A percentile compares a stretch with the other conserved stretches of the same genome.
These are phyloP conservation scores for Phoeniculus purpureus DNA, from an alignment of 2,797 vertebrate species.

Conservation along the genomic window DNA sequence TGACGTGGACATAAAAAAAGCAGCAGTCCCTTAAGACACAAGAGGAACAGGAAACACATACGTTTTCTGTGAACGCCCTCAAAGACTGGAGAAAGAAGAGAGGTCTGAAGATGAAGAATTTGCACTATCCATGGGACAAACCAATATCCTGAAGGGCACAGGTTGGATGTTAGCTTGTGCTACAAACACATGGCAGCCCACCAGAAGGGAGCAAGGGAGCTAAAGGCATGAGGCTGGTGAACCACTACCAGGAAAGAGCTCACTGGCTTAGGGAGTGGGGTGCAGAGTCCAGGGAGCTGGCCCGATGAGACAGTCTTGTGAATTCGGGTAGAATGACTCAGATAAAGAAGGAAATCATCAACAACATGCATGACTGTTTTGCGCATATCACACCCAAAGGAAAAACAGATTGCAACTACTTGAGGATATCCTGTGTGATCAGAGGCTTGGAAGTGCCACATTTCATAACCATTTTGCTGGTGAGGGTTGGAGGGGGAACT, in stretches of 20 bases:
- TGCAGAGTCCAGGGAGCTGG: background rate
- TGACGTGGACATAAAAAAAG: background rate
- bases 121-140: background rate
- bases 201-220: fast-evolving
- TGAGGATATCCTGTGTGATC: background rate
- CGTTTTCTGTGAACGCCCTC: background rate
- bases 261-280: fast-evolving
- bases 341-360: background rate
- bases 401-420: conserved; percentile 10
- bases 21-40: background rate
- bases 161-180: background rate
- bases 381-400: background rate
- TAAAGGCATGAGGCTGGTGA: background rate
- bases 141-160: background rate
- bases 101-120: background rate
- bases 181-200: background rate
- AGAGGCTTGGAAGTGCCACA: background rate
- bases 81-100: background rate
- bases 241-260: background rate
- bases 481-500: background rate
- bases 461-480: background rate
- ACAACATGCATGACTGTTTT: background rate
- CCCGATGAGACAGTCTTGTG: background rate
- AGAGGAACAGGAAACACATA: background rate
- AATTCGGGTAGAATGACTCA: conserved; percentile 24